Percentiles rank a stretch among this genome's conserved stretches.
These are phyloP conservation scores for Lipophrys pholis DNA, from an alignment of 2,113 vertebrate species.

Conservation along the genomic window DNA sequence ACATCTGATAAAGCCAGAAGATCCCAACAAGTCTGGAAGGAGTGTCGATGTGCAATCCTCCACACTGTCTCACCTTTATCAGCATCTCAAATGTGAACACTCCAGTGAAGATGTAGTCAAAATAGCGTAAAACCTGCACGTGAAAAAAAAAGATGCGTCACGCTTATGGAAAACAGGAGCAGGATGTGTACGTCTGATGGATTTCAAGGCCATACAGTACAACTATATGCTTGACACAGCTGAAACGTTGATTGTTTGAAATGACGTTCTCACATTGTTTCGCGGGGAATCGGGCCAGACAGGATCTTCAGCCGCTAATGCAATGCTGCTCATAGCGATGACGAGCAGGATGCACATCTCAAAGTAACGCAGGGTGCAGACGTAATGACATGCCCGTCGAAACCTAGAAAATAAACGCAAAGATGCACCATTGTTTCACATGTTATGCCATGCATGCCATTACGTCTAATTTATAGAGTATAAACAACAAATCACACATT, in stretches of 20 bases:
- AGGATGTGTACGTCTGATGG: too few relatives aligned
- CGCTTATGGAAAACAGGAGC: neutral
- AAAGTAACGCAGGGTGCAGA: conserved; percentile 91
- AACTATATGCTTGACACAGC: too few relatives aligned
- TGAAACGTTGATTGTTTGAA: too few relatives aligned
- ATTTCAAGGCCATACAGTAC: too few relatives aligned
- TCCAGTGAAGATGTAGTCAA: conserved; percentile 95
- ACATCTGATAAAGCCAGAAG: too few relatives aligned
- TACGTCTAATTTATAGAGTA: neutral
- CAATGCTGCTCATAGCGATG: conserved; percentile 96
- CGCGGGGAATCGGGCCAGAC: conserved; percentile 91
- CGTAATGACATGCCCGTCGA: conserved; percentile 91
- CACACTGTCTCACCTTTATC: conserved; percentile 86
- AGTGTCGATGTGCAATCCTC: too few relatives aligned
- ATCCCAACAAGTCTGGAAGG: too few relatives aligned
- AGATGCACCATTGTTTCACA: neutral
- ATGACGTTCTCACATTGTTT: conserved; percentile 87
- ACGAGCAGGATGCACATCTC: conserved; percentile 94
- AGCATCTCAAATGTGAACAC: conserved; percentile 98
- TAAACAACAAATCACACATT: neutral
- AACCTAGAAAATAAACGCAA: conserved; percentile 80
- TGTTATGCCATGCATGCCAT: neutral
- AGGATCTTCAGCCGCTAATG: conserved; percentile 92
- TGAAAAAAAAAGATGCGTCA: conserved; percentile 23
- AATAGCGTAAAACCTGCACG: conserved; percentile 91